These are phyloP conservation scores for Arvicanthis niloticus DNA, from an alignment of 2,113 vertebrate genomes.

Conservation along the genomic window DNA sequence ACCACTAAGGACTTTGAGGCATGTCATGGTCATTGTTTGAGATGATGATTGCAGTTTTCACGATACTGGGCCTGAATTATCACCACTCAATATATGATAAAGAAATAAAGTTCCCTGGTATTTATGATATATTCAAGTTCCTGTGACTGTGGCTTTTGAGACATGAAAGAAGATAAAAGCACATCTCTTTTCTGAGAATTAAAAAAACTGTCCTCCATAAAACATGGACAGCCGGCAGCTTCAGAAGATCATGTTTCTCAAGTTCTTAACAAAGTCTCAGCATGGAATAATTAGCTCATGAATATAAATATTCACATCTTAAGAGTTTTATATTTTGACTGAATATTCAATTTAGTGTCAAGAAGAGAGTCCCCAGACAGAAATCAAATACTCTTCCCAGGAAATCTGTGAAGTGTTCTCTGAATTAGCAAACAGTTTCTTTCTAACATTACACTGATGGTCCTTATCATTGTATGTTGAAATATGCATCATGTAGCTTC, in stretches of 20 bases:
- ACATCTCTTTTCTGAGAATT: constrained; percentile 36
- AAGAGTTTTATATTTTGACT: constrained; percentile 47
- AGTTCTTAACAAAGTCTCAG: constrained; percentile 37
- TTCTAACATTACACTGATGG: constrained; percentile 9
- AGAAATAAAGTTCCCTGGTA: background rate
- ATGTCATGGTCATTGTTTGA: background rate
- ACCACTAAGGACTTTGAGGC: background rate
- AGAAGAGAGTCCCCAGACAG: background rate
- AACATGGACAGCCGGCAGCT: constrained; percentile 3
- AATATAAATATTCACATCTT: constrained; percentile 66
- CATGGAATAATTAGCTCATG: constrained; percentile 57
- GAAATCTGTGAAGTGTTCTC: constrained; percentile 20
- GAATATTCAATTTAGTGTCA: constrained; percentile 48
- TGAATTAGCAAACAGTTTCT: constrained; percentile 54
- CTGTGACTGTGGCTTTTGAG: background rate
- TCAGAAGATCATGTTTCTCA: background rate
- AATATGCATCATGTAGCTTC: background rate
- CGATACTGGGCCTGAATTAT: background rate
- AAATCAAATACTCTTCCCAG: constrained; percentile 24
- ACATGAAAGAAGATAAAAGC: constrained; percentile 56
- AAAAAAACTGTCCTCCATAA: constrained; percentile 54
- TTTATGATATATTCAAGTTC: constrained; percentile 8
- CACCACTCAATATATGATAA: constrained; percentile 10
- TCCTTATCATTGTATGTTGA: background rate
- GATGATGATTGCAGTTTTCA: constrained; percentile 41